These are phyloP conservation scores for Drosophila multiciliata DNA, from an alignment of 2,888 invertebrate species.

Conservation along the genomic window DNA sequence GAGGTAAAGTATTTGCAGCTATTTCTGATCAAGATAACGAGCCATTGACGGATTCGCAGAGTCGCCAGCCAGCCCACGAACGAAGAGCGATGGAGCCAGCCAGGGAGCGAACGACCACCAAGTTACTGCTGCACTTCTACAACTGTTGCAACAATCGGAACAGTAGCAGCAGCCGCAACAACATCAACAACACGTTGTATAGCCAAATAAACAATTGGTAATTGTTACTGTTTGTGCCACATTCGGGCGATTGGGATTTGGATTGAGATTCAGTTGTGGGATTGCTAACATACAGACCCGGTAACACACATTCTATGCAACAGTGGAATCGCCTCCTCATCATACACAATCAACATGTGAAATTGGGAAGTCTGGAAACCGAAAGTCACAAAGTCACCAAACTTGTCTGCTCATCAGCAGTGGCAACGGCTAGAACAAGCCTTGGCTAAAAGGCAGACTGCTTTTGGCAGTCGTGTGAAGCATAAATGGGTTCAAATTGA, in stretches of 20 bases:
- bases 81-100: constrained; percentile 26
- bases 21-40: constrained; percentile 76
- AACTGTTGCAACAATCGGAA: constrained; percentile 5
- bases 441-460: constrained; percentile 1
- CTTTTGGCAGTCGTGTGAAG: constrained; percentile 60
- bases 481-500: constrained; percentile 67
- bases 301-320: constrained; percentile 63
- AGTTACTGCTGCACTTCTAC: not conserved
- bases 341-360: constrained; percentile 46
- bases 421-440: constrained; percentile 16
- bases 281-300: constrained; percentile 60
- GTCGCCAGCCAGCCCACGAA: constrained; percentile 25
- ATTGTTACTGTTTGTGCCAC: constrained; percentile 70
- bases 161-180: constrained; percentile 26
- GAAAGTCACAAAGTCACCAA: constrained; percentile 51
- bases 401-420: constrained; percentile 6
- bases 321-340: constrained; percentile 9
- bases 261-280: constrained; percentile 34
- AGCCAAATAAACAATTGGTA: constrained; percentile 77
- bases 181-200: constrained; percentile 51
- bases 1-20: constrained; percentile 34
- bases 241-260: constrained; percentile 50
- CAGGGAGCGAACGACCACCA: constrained; percentile 13
- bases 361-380: constrained; percentile 55
- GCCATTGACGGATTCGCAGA: constrained; percentile 77